Conservation (phyloP, 2,888 invertebrate genomes). For the Athetis lepigone region DNA sequence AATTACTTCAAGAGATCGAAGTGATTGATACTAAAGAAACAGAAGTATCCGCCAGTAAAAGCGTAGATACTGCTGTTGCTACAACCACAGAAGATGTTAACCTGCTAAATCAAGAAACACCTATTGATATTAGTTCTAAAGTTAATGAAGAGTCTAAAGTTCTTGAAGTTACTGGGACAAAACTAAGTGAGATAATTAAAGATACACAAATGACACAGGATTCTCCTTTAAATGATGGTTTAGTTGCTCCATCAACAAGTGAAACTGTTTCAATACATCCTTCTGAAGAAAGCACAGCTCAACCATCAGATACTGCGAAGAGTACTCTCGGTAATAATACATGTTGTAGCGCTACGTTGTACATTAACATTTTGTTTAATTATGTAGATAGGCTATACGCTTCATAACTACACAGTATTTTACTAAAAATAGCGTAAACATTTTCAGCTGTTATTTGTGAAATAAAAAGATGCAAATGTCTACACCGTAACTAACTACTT, state of each 20-base stretch:
- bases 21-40: not conserved
- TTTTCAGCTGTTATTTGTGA: too few relatives aligned
- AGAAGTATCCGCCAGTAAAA: not conserved
- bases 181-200: not conserved
- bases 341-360: slow-evolving; percentile 23
- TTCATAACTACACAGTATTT: slow-evolving; percentile 38
- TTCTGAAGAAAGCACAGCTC: slow-evolving; percentile 2
- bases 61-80: not conserved
- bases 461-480: too few relatives aligned
- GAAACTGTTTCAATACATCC: not conserved
- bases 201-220: not conserved
- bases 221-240: not conserved
- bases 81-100: not conserved
- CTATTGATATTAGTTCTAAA: not conserved
- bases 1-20: not conserved
- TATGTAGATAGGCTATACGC: slow-evolving; percentile 28
- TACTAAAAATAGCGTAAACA: not conserved
- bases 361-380: slow-evolving; percentile 16
- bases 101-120: not conserved
- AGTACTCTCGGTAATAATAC: slow-evolving; percentile 44
- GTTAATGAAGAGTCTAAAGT: not conserved
- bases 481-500: too few relatives aligned
- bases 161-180: not conserved
- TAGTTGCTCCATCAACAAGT: not conserved
- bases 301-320: slow-evolving; percentile 1